These are phyloP conservation scores for Conus betulinus DNA, from an alignment of 1,140 invertebrate genomes.

Conservation along the genomic window DNA sequence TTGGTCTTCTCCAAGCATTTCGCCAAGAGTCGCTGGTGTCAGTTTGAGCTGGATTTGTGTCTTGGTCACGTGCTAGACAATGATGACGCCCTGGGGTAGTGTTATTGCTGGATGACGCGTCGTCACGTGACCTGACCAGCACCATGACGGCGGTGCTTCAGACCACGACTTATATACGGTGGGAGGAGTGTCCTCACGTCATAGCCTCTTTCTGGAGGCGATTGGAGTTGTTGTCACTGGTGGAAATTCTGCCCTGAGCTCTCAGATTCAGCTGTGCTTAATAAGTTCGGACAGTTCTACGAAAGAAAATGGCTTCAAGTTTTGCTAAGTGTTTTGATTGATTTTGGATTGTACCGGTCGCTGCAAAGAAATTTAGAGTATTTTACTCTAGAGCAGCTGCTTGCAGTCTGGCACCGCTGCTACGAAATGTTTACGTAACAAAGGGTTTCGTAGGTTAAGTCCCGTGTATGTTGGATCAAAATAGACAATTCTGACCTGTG, in stretches of 20 bases:
- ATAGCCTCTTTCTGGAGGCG: not conserved
- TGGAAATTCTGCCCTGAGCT: not conserved
- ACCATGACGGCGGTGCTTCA: conserved; percentile 22
- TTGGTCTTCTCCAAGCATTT: conserved; percentile 57
- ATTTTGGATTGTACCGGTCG: no score
- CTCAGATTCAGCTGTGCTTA: no score
- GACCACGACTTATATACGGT: conserved; percentile 35
- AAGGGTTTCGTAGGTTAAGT: no score
- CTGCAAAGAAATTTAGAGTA: no score
- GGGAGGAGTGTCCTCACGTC: conserved; percentile 5
- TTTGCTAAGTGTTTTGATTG: no score
- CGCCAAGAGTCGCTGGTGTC: conserved; percentile 59
- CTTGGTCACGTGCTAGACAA: conserved; percentile 34
- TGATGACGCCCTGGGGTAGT: conserved; percentile 31
- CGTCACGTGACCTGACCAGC: conserved; percentile 22
- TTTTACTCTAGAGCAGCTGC: no score
- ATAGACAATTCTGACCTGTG: no score
- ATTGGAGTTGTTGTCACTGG: not conserved
- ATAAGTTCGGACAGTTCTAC: no score
- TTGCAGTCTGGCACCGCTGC: no score
- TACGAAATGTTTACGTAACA: no score
- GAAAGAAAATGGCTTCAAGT: no score
- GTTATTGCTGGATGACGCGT: conserved; percentile 41
- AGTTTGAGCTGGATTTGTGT: conserved; percentile 74
- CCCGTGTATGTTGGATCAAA: no score